Evolutionary conservation across 2,888 invertebrate genomes (phyloP).

Genomic region (Macrosoma leucophasiata): DNA sequence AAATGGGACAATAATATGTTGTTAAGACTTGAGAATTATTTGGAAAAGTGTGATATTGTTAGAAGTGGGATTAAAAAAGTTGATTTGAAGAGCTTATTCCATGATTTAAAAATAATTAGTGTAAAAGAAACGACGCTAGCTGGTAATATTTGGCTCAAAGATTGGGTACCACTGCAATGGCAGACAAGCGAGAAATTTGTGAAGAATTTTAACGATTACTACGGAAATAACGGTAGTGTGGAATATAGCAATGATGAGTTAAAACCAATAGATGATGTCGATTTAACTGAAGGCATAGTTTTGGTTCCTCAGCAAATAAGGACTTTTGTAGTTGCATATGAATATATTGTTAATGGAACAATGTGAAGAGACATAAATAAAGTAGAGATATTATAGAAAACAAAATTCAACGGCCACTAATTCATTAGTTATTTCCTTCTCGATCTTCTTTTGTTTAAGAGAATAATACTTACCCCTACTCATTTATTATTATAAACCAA

Average conservation of each 20-base stretch:
- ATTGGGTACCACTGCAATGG: conserved; percentile 73
- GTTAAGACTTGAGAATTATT: conserved; percentile 86
- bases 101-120: conserved; percentile 62
- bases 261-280: conserved; percentile 22
- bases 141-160: conserved; percentile 78
- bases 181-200: conserved; percentile 39
- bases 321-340: conserved; percentile 73
- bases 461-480: too few species aligned
- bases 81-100: conserved; percentile 75
- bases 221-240: conserved; percentile 27
- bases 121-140: conserved; percentile 80
- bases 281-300: conserved; percentile 48
- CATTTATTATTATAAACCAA: too few species aligned
- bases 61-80: conserved; percentile 73
- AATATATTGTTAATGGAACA: conserved; percentile 13
- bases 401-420: too few species aligned
- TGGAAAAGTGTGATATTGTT: conserved; percentile 77
- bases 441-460: too few species aligned
- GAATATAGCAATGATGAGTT: conserved; percentile 27
- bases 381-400: too few species aligned
- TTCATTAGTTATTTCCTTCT: too few species aligned
- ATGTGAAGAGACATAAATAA: too few species aligned
- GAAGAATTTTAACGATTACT: conserved; percentile 40
- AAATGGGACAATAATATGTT: conserved; percentile 80
- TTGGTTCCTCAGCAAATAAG: conserved; percentile 84